Evolutionary conservation across 2,888 invertebrate genomes (phyloP), one percentile per base, ranked within the genome.

Genomic region (Conops quadrifasciatus): DNA sequence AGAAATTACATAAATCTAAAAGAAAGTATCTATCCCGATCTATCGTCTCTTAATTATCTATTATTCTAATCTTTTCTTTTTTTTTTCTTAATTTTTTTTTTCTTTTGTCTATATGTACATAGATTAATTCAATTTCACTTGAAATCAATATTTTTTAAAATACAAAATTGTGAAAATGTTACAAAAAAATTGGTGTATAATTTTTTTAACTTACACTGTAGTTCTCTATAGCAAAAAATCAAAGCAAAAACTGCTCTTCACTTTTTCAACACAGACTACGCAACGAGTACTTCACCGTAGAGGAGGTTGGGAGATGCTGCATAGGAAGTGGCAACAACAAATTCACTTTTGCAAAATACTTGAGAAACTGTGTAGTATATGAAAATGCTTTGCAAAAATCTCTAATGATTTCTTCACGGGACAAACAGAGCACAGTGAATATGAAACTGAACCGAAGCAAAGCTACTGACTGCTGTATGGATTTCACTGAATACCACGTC

Each of bases 381-480:
- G 67, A 67, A 67, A 66, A 67, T 58, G 67, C 67, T 67, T 67
- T 24, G 67, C 67, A 67, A 67, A 65, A 67, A 67, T 58, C 67
- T 56, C 58, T 58, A 58, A 43, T 45, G 67, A 56, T 67, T 43
- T 47, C 62, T 75, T 71, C 75, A 72, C 73, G 70, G 73, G 73
- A 73, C 71, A 72, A 74, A 71, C 70, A 71, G 72, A 73, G 72
- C 67, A 72, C 71, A 71, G 71, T 67, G 72, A 64, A 72, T 71
- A 67, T 70, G 56, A 74, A 63, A 71, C 71, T 70, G 73, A 73
- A 47, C 58, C 69, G 58, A 72, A 59, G 28, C 45, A 56, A 71
- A 71, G 65, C 67, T 62, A 71, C 70, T 73, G 71, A 70, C 74
- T 73, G 64, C 64, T 67, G 43, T 36, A 63, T 47, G 47, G 63